Conservation (phyloP, 2,113 vertebrate species). For the Pterocles burchelli region DNA sequence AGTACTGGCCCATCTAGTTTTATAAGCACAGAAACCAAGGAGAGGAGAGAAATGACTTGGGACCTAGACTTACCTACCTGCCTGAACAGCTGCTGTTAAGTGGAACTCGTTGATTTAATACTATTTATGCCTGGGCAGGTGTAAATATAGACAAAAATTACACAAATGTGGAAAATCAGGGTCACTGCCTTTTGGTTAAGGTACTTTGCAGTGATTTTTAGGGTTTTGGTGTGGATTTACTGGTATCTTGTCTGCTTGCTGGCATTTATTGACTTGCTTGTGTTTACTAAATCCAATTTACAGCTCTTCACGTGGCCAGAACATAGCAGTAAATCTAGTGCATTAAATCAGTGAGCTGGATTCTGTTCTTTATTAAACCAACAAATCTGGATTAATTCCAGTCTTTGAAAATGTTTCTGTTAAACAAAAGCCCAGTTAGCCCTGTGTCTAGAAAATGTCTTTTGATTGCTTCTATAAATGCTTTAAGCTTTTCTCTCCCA, state of each 20-base stretch:
- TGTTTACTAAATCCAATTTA: slow-evolving; percentile 54
- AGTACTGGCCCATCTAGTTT: not conserved
- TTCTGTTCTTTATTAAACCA: slow-evolving; percentile 56
- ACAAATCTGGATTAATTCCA: slow-evolving; percentile 47
- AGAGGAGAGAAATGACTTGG: not conserved
- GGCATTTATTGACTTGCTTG: slow-evolving; percentile 40
- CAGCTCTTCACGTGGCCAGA: slow-evolving; percentile 30
- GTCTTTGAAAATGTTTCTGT: slow-evolving; percentile 19
- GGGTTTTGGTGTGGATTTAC: slow-evolving; percentile 35
- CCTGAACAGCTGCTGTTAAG: not conserved
- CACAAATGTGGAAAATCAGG: not conserved
- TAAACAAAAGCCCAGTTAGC: slow-evolving; percentile 18
- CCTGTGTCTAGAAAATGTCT: not conserved
- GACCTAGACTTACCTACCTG: not conserved
- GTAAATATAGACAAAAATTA: not conserved
- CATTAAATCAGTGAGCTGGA: slow-evolving; percentile 45
- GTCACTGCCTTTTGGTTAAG: not conserved
- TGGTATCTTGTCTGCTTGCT: slow-evolving; percentile 4
- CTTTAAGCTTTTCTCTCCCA: not conserved
- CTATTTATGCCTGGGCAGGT: not conserved
- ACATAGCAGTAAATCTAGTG: slow-evolving; percentile 24
- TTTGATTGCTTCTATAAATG: not conserved
- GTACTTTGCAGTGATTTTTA: not conserved
- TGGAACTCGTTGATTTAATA: not conserved
- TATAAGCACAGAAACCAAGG: not conserved